These are phyloP conservation scores for Drepana falcataria DNA, from an alignment of 2,888 invertebrate species.

Conservation along the genomic window DNA sequence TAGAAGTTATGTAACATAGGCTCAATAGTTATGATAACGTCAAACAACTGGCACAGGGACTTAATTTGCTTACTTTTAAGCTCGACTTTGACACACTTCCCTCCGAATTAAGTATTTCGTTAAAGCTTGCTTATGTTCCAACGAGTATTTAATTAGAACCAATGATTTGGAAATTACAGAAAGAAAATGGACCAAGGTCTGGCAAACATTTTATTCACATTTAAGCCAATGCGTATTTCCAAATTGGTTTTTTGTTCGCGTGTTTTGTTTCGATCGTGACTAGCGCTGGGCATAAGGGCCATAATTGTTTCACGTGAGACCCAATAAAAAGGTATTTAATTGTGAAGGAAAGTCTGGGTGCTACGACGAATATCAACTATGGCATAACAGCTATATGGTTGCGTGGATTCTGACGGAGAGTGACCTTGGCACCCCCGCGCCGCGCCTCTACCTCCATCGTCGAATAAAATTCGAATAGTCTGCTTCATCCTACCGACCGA, in stretches of 20 bases:
- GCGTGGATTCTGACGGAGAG: conserved; percentile 66
- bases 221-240: conserved; percentile 52
- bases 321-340: conserved; percentile 53
- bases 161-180: conserved; percentile 17
- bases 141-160: conserved; percentile 11
- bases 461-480: conserved; percentile 71
- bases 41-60: neutral
- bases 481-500: conserved; percentile 56
- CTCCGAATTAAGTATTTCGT: conserved; percentile 15
- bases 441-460: conserved; percentile 38
- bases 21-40: neutral
- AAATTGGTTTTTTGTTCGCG: conserved; percentile 60
- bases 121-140: conserved; percentile 14
- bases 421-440: conserved; percentile 64
- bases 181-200: conserved; percentile 57
- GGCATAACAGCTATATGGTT: conserved; percentile 45
- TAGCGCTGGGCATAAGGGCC: conserved; percentile 38
- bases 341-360: conserved; percentile 38
- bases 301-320: conserved; percentile 58
- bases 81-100: conserved; percentile 37
- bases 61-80: conserved; percentile 5
- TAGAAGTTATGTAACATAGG: neutral
- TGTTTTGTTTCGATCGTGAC: conserved; percentile 43
- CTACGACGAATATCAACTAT: conserved; percentile 57
- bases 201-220: conserved; percentile 46